A percentile compares a stretch with the other conserved stretches of the same genome.
phyloP scores from a whole-genome alignment of 2,888 invertebrate species.

The Biston betularia region DNA sequence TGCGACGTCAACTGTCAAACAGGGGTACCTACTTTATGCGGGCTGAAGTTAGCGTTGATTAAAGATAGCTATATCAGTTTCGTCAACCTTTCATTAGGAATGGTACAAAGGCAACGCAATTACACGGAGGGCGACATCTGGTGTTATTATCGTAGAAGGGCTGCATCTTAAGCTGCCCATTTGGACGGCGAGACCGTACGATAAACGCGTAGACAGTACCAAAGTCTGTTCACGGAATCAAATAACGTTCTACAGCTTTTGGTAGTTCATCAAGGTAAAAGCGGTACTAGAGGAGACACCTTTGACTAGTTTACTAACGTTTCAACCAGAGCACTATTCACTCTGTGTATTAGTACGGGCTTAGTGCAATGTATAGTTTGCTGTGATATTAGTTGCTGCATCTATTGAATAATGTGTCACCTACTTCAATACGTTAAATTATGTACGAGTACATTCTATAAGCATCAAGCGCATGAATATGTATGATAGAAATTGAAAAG shows the following conservation, averaged over 20 bases:
- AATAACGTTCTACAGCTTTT: not conserved
- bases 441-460: too few species aligned
- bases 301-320: not conserved
- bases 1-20: constrained; percentile 63
- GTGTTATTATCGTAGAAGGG: constrained; percentile 78
- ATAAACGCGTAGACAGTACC: constrained; percentile 18
- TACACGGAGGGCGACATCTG: constrained; percentile 80
- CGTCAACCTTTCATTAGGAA: constrained; percentile 81
- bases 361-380: not conserved
- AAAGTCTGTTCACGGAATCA: not conserved
- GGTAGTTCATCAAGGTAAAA: constrained; percentile 15
- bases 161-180: constrained; percentile 72
- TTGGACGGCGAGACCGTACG: constrained; percentile 45
- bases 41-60: constrained; percentile 80
- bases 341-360: not conserved
- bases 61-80: constrained; percentile 84
- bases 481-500: too few species aligned
- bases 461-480: too few species aligned
- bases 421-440: too few species aligned
- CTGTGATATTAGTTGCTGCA: too few species aligned
- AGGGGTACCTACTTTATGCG: constrained; percentile 74
- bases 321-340: not conserved
- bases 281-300: not conserved
- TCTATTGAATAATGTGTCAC: too few species aligned
- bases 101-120: constrained; percentile 81